Percentiles rank a stretch among this genome's conserved stretches.
phyloP scores from a whole-genome alignment of 2,888 invertebrate genomes.

The Coecobrya sp. region DNA sequence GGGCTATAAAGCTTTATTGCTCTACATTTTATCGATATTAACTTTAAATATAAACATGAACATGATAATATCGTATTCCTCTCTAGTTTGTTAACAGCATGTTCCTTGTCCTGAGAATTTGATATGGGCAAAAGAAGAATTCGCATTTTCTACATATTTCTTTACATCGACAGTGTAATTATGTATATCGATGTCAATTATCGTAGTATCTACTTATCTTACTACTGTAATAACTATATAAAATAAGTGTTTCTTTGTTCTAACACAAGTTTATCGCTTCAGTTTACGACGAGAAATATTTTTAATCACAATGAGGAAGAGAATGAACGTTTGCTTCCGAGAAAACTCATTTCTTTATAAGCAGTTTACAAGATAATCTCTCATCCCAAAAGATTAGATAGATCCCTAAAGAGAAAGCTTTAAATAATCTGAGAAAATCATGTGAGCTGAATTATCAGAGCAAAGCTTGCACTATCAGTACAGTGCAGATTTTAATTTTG shows the following conservation, averaged over 20 bases:
- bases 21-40: conserved; percentile 34
- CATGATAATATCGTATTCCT: not conserved
- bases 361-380: not conserved
- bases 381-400: no score
- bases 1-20: not conserved
- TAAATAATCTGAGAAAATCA: not conserved
- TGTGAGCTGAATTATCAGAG: not conserved
- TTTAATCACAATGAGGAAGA: not conserved
- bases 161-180: not conserved
- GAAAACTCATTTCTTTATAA: not conserved
- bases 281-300: not conserved
- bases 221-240: not conserved
- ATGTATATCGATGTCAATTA: conserved; percentile 18
- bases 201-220: not conserved
- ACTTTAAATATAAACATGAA: conserved; percentile 4
- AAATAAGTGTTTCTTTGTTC: not conserved
- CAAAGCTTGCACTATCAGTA: not conserved
- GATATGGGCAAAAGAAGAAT: not conserved
- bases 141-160: conserved; percentile 20
- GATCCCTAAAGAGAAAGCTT: not conserved
- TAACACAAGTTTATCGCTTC: not conserved
- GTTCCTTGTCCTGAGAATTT: not conserved
- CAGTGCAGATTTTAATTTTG: not conserved
- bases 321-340: not conserved
- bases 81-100: not conserved